Evolutionary conservation across 2,113 vertebrate genomes (phyloP).

Genomic region (Glaucomys volans): DNA sequence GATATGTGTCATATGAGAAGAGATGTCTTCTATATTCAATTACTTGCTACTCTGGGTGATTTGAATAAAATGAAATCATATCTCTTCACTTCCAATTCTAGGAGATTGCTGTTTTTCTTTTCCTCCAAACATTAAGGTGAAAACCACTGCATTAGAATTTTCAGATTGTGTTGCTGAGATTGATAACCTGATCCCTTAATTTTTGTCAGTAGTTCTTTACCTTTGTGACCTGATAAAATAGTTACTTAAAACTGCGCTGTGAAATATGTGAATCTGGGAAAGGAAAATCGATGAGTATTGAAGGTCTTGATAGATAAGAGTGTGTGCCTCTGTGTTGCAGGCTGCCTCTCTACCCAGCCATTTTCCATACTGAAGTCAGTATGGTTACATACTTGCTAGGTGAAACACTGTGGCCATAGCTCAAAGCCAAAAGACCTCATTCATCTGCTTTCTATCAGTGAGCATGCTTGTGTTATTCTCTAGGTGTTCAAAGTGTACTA

Average conservation of each 20-base stretch:
- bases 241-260: neutral
- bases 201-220: neutral
- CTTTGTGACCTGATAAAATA: neutral
- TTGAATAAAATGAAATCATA: neutral
- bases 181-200: neutral
- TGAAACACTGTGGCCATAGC: neutral
- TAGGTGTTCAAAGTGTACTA: neutral
- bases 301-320: neutral
- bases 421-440: neutral
- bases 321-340: neutral
- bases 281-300: neutral
- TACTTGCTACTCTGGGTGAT: neutral
- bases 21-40: neutral
- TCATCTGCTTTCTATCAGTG: neutral
- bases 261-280: neutral
- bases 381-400: neutral
- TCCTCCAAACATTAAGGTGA: neutral
- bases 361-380: neutral
- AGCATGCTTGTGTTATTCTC: neutral
- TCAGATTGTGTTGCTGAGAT: fast-evolving
- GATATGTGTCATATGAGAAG: neutral
- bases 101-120: neutral
- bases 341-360: neutral
- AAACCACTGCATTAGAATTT: neutral
- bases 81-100: neutral